Evolutionary conservation across 2,113 vertebrate genomes (phyloP).

Genomic region (Nothobranchius furzeri): DNA sequence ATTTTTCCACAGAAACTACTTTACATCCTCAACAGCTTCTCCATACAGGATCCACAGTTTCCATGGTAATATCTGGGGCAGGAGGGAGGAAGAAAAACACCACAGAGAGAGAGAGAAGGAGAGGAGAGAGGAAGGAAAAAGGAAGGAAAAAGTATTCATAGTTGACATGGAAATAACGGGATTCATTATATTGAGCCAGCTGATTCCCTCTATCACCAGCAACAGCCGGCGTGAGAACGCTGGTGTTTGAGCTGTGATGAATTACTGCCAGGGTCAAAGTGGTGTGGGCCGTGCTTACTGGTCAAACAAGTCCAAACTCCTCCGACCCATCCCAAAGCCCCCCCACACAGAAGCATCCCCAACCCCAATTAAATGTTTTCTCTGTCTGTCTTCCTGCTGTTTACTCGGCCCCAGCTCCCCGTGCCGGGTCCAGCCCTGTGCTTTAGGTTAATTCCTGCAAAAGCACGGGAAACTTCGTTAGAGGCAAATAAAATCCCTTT

Average conservation of each 20-base stretch:
- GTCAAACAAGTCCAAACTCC: constrained; percentile 71
- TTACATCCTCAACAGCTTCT: constrained; percentile 65
- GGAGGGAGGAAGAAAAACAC: not conserved
- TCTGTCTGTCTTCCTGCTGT: constrained; percentile 50
- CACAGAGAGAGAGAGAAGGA: not conserved
- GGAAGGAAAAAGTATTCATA: constrained; percentile 52
- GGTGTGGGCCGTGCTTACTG: constrained; percentile 43
- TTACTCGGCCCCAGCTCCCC: constrained; percentile 48
- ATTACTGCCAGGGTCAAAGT: constrained; percentile 66
- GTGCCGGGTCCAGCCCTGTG: constrained; percentile 47
- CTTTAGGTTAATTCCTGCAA: constrained; percentile 48
- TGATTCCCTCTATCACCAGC: constrained; percentile 66
- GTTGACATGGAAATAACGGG: constrained; percentile 74
- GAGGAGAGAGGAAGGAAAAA: not conserved
- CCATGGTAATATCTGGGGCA: constrained; percentile 73
- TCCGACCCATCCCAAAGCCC: constrained; percentile 54
- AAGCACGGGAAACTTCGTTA: constrained; percentile 21
- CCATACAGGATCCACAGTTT: constrained; percentile 72
- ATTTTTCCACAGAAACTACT: constrained; percentile 66
- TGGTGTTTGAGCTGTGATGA: constrained; percentile 65
- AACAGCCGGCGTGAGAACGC: constrained; percentile 50
- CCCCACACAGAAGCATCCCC: constrained; percentile 68
- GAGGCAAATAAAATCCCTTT: constrained; percentile 39
- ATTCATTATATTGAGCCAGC: constrained; percentile 72
- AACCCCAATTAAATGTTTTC: constrained; percentile 72